Conservation (phyloP, 2,113 vertebrate genomes). For the Gasterosteus nipponicus region DNA sequence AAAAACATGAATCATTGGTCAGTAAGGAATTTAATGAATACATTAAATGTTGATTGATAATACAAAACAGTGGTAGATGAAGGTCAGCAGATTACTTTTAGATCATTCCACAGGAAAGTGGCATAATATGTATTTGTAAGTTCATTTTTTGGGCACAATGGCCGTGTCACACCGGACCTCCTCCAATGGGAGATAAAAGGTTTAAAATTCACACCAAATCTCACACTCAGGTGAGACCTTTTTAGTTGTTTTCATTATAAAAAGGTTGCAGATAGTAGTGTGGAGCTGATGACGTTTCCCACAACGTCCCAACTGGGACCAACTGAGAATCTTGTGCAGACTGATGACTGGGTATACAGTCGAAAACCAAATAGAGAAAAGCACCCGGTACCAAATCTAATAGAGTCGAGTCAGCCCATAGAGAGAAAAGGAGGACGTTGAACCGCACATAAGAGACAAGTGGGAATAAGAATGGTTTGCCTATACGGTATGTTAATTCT, state of each 20-base stretch:
- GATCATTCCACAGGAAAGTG: too few species aligned
- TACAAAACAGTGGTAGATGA: too few species aligned
- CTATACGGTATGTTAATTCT: slow-evolving; percentile 33
- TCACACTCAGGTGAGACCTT: too few species aligned
- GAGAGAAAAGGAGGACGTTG: neutral
- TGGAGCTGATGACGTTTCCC: neutral
- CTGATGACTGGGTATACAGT: neutral
- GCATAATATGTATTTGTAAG: too few species aligned
- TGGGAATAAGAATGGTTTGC: neutral
- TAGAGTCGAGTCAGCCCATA: neutral
- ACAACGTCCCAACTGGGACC: neutral
- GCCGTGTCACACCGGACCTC: neutral
- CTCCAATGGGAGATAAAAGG: neutral
- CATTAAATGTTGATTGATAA: too few species aligned
- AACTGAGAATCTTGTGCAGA: neutral
- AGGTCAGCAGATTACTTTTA: too few species aligned
- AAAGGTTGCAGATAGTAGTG: neutral
- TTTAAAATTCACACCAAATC: too few species aligned
- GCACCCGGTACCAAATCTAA: neutral
- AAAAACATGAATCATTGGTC: neutral
- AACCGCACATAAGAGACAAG: too few species aligned
- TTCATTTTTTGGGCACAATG: too few species aligned
- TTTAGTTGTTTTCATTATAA: neutral
- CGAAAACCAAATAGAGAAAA: neutral
- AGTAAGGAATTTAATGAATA: neutral